These are phyloP conservation scores for Ips nitidus DNA, from an alignment of 1,140 invertebrate species.

Conservation along the genomic window DNA sequence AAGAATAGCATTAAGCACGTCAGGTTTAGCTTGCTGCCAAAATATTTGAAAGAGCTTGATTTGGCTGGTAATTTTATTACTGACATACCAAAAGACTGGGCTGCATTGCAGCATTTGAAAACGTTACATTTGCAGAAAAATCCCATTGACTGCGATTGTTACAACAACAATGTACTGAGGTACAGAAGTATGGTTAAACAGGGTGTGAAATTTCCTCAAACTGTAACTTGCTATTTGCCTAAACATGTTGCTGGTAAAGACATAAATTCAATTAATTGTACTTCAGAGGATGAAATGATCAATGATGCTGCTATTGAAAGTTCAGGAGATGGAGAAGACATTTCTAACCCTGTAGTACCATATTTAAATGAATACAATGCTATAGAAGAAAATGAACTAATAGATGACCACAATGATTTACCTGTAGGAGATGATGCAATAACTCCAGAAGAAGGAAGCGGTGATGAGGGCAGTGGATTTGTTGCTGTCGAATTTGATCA, in stretches of 20 bases:
- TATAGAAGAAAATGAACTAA: constrained; percentile 53
- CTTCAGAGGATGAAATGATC: constrained; percentile 35
- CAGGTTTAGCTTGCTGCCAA: constrained; percentile 57
- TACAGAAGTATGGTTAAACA: constrained; percentile 56
- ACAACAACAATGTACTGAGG: constrained; percentile 56
- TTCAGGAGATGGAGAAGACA: constrained; percentile 30
- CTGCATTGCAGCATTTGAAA: constrained; percentile 56
- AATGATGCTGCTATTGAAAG: constrained; percentile 36
- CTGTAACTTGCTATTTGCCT: constrained; percentile 57
- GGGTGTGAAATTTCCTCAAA: constrained; percentile 57
- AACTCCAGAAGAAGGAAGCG: constrained; percentile 41
- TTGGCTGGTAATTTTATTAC: constrained; percentile 62
- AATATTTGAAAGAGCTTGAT: constrained; percentile 61
- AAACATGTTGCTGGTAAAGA: constrained; percentile 53
- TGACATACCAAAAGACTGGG: constrained; percentile 59
- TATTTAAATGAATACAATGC: constrained; percentile 49
- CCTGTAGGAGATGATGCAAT: constrained; percentile 41
- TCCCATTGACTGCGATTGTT: constrained; percentile 61
- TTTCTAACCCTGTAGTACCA: constrained; percentile 11
- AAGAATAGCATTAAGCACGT: constrained; percentile 59
- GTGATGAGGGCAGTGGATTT: constrained; percentile 40
- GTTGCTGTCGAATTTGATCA: constrained; percentile 20
- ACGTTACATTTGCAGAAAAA: constrained; percentile 61
- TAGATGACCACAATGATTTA: constrained; percentile 59
- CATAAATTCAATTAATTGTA: constrained; percentile 59